Percentiles rank a stretch among this genome's conserved stretches.
Conservation (phyloP, 2,888 invertebrate genomes). For the Clusia tigrina region DNA sequence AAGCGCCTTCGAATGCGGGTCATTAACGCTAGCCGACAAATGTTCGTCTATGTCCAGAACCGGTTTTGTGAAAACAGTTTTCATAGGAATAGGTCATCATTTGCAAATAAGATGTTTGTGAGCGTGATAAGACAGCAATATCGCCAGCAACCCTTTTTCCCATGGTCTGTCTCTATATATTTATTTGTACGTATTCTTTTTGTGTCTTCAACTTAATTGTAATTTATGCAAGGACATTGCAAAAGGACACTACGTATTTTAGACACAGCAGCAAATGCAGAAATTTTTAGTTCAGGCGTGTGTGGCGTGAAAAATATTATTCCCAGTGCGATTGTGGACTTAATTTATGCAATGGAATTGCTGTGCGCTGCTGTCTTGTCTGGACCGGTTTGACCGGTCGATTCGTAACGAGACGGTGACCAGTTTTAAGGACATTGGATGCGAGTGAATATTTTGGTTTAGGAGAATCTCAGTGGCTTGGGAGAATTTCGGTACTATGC, state of each 20-base stretch:
- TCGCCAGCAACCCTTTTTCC: conserved; percentile 46
- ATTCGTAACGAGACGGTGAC: conserved; percentile 47
- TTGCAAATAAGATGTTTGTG: conserved; percentile 13
- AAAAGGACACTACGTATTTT: conserved; percentile 54
- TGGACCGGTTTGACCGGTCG: conserved; percentile 61
- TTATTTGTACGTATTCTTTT: too few species aligned
- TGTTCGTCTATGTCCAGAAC: conserved; percentile 52
- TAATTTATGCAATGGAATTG: conserved; percentile 39
- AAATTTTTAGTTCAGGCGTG: conserved; percentile 8
- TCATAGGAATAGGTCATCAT: conserved; percentile 22
- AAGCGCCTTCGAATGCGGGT: conserved; percentile 42
- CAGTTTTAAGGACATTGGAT: conserved; percentile 32
- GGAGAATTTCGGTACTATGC: conserved; percentile 21
- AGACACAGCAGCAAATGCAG: conserved; percentile 27
- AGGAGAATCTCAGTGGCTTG: conserved; percentile 12
- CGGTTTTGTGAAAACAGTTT: conserved; percentile 42
- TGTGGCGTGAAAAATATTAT: conserved; percentile 7
- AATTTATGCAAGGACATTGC: conserved; percentile 62
- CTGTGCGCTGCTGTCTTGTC: conserved; percentile 22
- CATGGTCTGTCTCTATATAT: conserved; percentile 42
- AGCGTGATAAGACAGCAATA: conserved; percentile 21
- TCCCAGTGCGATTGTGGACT: conserved; percentile 13
- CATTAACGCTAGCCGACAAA: conserved; percentile 30
- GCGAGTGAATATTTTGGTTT: neutral
- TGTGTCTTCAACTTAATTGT: conserved; percentile 7